Conservation (phyloP, 2,888 invertebrate species). For the Lathronympha strigana region DNA sequence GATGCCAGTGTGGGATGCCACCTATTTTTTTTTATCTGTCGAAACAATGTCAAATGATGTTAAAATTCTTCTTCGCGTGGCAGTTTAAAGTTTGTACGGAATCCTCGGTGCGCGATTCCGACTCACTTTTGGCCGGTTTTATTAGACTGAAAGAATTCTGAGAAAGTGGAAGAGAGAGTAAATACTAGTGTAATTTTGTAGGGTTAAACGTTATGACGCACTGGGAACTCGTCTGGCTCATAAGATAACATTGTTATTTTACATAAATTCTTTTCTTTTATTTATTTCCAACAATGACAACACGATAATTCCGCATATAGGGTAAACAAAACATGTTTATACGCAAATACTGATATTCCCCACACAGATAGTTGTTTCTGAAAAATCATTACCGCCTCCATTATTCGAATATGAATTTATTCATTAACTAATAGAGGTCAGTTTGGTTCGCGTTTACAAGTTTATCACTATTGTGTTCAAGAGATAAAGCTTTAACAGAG, state of each 20-base stretch:
- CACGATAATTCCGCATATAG: background rate
- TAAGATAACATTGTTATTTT: background rate
- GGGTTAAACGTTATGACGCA: background rate
- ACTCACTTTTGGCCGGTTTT: too few species aligned
- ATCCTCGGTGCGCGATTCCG: too few species aligned
- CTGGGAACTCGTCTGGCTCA: too few species aligned
- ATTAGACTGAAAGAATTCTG: too few species aligned
- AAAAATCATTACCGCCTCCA: background rate
- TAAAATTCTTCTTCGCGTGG: too few species aligned
- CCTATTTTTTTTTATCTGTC: too few species aligned
- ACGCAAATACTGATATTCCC: constrained; percentile 13
- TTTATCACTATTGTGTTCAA: constrained; percentile 20
- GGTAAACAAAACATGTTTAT: constrained; percentile 13
- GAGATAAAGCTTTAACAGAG: constrained; percentile 25
- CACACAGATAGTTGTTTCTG: background rate
- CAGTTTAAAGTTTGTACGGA: too few species aligned
- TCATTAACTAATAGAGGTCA: background rate
- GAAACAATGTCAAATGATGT: too few species aligned
- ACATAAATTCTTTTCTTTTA: background rate
- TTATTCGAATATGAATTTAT: background rate
- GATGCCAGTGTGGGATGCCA: too few species aligned
- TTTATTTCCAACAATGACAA: constrained; percentile 1
- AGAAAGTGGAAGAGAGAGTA: too few species aligned
- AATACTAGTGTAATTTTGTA: too few species aligned
- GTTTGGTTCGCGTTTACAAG: background rate